These are phyloP conservation scores for Musca domestica DNA, from an alignment of 1,140 invertebrate genomes.

Conservation along the genomic window DNA sequence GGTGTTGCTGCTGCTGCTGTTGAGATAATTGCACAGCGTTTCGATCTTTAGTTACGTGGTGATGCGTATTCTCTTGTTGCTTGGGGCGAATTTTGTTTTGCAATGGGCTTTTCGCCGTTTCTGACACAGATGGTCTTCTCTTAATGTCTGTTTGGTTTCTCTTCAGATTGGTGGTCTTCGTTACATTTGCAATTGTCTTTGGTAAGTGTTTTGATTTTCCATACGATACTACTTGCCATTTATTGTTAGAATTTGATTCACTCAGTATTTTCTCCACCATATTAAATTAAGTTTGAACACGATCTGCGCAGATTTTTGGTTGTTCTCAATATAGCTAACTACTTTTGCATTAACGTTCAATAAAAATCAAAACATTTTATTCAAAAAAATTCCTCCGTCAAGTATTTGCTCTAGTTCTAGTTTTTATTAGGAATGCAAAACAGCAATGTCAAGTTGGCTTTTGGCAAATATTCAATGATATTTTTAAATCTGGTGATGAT, in stretches of 20 bases:
- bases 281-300: background rate
- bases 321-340: background rate
- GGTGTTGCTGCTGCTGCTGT: conserved; percentile 12
- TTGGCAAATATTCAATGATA: conserved; percentile 19
- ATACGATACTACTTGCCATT: conserved; percentile 12
- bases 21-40: conserved; percentile 27
- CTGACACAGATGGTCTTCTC: background rate
- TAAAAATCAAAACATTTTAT: no score
- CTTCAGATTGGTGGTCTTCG: conserved; percentile 3
- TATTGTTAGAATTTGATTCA: conserved; percentile 6
- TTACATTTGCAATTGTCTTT: background rate
- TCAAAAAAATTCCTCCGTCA: background rate
- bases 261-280: conserved; percentile 10
- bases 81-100: background rate
- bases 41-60: conserved; percentile 22
- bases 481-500: background rate
- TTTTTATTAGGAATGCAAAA: background rate
- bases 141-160: background rate
- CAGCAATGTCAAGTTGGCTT: conserved; percentile 10
- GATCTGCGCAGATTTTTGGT: background rate
- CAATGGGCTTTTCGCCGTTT: background rate
- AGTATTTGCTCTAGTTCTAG: no score
- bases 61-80: conserved; percentile 10
- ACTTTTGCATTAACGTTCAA: background rate
- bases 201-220: conserved; percentile 14